phyloP scores from a whole-genome alignment of 1,140 invertebrate species.

The Dryas iulia region DNA sequence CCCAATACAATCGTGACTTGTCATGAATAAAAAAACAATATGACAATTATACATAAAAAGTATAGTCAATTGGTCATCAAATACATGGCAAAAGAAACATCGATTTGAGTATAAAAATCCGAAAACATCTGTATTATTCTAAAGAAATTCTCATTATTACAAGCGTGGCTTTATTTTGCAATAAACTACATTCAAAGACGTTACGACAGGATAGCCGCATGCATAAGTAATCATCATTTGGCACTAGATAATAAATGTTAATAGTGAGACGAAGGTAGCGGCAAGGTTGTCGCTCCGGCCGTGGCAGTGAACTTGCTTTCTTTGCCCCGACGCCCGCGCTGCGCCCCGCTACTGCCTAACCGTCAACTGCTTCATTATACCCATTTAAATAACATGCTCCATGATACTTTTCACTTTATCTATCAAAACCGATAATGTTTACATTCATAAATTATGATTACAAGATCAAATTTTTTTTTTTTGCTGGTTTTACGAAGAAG shows the following conservation, averaged over 20 bases:
- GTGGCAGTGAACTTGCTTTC: slow-evolving; percentile 79
- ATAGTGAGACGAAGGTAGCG: slow-evolving; percentile 37
- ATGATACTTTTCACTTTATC: background rate
- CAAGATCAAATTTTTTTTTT: background rate
- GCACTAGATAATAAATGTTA: slow-evolving; percentile 33
- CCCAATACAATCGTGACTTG: background rate
- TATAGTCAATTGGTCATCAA: no score
- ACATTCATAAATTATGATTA: background rate
- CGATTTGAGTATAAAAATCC: no score
- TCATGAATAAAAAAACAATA: background rate
- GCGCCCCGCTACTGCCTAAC: slow-evolving; percentile 42
- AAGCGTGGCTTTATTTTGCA: background rate
- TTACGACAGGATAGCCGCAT: slow-evolving; percentile 7
- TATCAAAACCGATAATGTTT: background rate
- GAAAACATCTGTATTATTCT: background rate
- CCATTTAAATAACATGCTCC: slow-evolving; percentile 12
- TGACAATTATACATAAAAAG: background rate
- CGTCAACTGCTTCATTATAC: slow-evolving; percentile 24
- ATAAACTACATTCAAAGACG: slow-evolving; percentile 4
- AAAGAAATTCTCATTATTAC: background rate
- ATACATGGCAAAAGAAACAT: no score
- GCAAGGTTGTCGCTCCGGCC: slow-evolving; percentile 72
- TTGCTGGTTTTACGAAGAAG: background rate
- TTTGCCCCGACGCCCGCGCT: slow-evolving; percentile 43
- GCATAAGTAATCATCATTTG: slow-evolving; percentile 25